Evolutionary conservation across 2,888 invertebrate species (phyloP).

Genomic region (Pocota personata): DNA sequence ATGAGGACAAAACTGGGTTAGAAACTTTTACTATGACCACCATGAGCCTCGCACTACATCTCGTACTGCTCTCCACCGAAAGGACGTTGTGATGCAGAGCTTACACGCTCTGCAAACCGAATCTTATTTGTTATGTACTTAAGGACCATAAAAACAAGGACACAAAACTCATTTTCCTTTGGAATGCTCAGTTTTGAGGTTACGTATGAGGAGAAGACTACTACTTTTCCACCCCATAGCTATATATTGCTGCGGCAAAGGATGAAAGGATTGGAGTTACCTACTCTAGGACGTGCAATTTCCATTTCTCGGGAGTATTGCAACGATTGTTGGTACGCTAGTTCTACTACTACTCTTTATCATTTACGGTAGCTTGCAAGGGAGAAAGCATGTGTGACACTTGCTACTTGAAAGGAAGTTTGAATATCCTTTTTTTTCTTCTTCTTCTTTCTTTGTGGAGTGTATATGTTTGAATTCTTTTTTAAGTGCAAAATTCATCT

Average conservation of each 20-base stretch:
- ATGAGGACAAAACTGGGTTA: conserved; percentile 42
- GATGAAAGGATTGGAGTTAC: conserved; percentile 31
- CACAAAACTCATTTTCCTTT: conserved; percentile 70
- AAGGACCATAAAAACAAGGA: conserved; percentile 73
- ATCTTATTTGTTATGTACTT: conserved; percentile 74
- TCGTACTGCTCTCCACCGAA: background rate
- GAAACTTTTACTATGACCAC: conserved; percentile 48
- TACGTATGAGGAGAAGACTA: conserved; percentile 50
- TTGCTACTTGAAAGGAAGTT: conserved; percentile 34
- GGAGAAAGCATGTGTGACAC: conserved; percentile 52
- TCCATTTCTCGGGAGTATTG: conserved; percentile 48
- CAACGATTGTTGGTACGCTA: conserved; percentile 37
- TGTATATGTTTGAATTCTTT: conserved; percentile 32
- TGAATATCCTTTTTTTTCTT: conserved; percentile 9
- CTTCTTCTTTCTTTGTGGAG: background rate
- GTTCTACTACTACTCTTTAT: background rate
- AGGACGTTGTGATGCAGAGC: conserved; percentile 54
- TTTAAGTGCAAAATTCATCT: conserved; percentile 41
- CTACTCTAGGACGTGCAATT: conserved; percentile 59
- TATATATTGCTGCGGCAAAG: conserved; percentile 15
- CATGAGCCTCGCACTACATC: conserved; percentile 18
- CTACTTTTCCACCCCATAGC: conserved; percentile 36
- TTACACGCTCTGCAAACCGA: conserved; percentile 69
- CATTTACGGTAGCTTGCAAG: background rate
- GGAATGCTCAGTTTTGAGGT: conserved; percentile 68